Evolutionary conservation across 2,888 invertebrate species (phyloP).

Genomic region (Cordylochernes scorpioides): DNA sequence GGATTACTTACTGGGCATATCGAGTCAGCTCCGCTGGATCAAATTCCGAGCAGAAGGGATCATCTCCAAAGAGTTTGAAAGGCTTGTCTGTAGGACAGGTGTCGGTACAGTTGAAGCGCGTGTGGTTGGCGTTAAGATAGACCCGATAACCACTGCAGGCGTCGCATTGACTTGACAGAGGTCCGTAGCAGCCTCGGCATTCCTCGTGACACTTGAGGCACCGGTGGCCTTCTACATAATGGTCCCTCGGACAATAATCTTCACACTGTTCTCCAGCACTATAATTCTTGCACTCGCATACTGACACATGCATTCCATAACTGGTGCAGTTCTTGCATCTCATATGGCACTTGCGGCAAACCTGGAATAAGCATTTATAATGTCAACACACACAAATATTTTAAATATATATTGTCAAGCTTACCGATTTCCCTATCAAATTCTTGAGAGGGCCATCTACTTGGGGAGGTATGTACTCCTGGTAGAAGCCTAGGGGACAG

Average conservation of each 20-base stretch:
- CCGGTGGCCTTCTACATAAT: constrained; percentile 47
- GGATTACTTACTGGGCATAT: constrained; percentile 11
- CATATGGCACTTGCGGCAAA: constrained; percentile 70
- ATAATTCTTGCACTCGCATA: constrained; percentile 63
- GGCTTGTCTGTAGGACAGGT: constrained; percentile 50
- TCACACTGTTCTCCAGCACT: constrained; percentile 62
- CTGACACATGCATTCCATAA: constrained; percentile 47
- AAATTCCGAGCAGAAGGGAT: constrained; percentile 50
- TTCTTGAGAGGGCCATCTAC: constrained; percentile 42
- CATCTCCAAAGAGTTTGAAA: constrained; percentile 49
- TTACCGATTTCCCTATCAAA: constrained; percentile 26
- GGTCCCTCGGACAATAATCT: constrained; percentile 57
- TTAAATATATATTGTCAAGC: neutral
- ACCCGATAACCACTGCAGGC: constrained; percentile 50
- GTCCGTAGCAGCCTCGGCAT: constrained; percentile 58
- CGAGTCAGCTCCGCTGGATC: constrained; percentile 15
- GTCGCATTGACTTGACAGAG: constrained; percentile 42
- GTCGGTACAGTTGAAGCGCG: constrained; percentile 55
- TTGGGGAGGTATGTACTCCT: constrained; percentile 40
- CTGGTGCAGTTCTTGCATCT: constrained; percentile 63
- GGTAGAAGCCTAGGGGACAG: constrained; percentile 51
- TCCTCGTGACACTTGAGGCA: constrained; percentile 51
- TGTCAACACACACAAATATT: too few relatives aligned
- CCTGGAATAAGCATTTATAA: constrained; percentile 23
- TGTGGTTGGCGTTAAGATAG: constrained; percentile 24